Percentiles rank a stretch among this genome's conserved stretches.
These are phyloP conservation scores for Drosophila ogumai DNA, from an alignment of 1,140 invertebrate genomes.

Conservation along the genomic window DNA sequence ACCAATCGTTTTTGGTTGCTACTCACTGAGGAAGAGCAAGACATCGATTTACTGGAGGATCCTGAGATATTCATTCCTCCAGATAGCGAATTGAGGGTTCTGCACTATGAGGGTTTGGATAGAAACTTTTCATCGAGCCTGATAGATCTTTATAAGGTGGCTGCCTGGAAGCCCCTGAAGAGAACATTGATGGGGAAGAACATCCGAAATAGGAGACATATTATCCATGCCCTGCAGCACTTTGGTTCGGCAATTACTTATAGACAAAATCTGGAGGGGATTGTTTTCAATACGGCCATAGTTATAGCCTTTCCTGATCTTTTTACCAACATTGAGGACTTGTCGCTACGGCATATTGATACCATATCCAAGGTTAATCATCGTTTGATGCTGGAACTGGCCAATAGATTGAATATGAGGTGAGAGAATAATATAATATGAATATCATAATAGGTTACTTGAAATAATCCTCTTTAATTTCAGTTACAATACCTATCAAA, in stretches of 20 bases:
- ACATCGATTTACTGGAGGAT: slow-evolving; percentile 62
- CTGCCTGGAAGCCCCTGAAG: slow-evolving; percentile 58
- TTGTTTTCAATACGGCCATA: slow-evolving; percentile 71
- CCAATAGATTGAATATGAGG: slow-evolving; percentile 86
- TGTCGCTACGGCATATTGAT: slow-evolving; percentile 85
- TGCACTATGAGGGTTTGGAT: slow-evolving; percentile 5
- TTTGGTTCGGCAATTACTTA: slow-evolving; percentile 76
- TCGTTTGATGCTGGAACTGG: slow-evolving; percentile 84
- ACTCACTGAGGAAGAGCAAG: slow-evolving; percentile 36
- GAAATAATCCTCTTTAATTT: neutral
- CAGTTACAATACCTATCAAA: slow-evolving; percentile 85
- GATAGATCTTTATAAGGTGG: slow-evolving; percentile 74
- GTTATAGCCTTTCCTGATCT: slow-evolving; percentile 84
- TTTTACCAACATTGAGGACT: slow-evolving; percentile 82
- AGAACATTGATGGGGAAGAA: slow-evolving; percentile 33
- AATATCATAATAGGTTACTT: no score
- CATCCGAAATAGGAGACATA: slow-evolving; percentile 36
- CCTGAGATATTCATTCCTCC: slow-evolving; percentile 75
- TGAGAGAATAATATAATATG: slow-evolving; percentile 33
- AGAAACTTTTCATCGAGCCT: slow-evolving; percentile 43
- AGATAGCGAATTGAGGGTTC: slow-evolving; percentile 67
- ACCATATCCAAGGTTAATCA: slow-evolving; percentile 86
- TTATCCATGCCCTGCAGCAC: slow-evolving; percentile 50
- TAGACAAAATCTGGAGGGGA: slow-evolving; percentile 75
- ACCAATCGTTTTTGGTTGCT: slow-evolving; percentile 79